These are phyloP conservation scores for Lysiphlebus fabarum DNA, from an alignment of 1,140 invertebrate genomes.

Conservation along the genomic window DNA sequence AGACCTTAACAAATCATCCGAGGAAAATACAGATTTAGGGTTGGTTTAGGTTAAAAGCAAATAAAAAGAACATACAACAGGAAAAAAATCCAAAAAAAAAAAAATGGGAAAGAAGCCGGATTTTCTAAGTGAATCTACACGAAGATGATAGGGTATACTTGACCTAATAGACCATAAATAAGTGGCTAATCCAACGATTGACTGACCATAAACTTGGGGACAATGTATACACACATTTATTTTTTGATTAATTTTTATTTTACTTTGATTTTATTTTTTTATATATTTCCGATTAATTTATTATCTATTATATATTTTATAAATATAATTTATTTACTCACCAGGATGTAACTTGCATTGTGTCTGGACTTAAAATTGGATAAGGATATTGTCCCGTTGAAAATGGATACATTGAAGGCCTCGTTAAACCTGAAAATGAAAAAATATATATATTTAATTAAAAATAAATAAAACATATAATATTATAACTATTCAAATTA, in stretches of 20 bases:
- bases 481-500: no score
- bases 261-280: not conserved
- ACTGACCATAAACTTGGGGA: slow-evolving; percentile 30
- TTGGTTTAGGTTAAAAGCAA: slow-evolving; percentile 50
- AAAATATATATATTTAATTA: slow-evolving; percentile 15
- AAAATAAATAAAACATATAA: no score
- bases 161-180: slow-evolving; percentile 53
- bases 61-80: slow-evolving; percentile 41
- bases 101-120: slow-evolving; percentile 42
- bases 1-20: slow-evolving; percentile 44
- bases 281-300: not conserved
- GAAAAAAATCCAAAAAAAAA: slow-evolving; percentile 48
- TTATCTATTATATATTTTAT: not conserved
- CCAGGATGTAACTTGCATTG: slow-evolving; percentile 86
- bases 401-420: slow-evolving; percentile 89
- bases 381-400: slow-evolving; percentile 84
- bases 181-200: slow-evolving; percentile 42
- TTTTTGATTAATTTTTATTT: not conserved
- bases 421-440: slow-evolving; percentile 72
- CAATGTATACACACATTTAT: slow-evolving; percentile 14
- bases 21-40: slow-evolving; percentile 53
- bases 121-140: slow-evolving; percentile 41
- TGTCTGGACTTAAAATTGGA: slow-evolving; percentile 90
- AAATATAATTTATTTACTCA: slow-evolving; percentile 69
- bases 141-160: slow-evolving; percentile 38